Evolutionary conservation across 2,797 vertebrate species (phyloP).

Genomic region (Anguilla megastoma): DNA sequence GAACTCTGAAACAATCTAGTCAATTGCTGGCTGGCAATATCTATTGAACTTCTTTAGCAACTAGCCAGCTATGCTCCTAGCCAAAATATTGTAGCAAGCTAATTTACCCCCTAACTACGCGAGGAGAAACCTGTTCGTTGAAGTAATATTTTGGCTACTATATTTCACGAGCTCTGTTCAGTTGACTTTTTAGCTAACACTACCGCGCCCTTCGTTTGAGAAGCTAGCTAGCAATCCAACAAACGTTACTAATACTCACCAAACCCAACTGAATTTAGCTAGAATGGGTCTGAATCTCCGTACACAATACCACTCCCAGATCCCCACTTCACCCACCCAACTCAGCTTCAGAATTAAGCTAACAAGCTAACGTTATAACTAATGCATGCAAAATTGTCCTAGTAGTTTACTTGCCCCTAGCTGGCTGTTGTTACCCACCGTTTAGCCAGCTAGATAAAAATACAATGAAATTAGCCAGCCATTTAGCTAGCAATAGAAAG

Average conservation of each 20-base stretch:
- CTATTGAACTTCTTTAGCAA: conserved; percentile 4
- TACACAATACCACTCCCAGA: background rate
- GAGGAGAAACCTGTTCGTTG: background rate
- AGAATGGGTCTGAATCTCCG: background rate
- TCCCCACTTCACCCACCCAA: conserved; percentile 22
- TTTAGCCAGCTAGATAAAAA: conserved; percentile 14
- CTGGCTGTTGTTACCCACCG: conserved; percentile 11
- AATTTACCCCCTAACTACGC: conserved; percentile 7
- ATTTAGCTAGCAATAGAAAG: conserved; percentile 25
- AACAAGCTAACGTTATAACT: background rate
- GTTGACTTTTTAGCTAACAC: background rate
- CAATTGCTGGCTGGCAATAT: background rate
- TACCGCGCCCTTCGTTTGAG: conserved; percentile 28
- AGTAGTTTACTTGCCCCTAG: conserved; percentile 13
- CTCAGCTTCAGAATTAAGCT: background rate
- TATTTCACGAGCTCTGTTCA: background rate
- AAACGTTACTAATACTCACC: background rate
- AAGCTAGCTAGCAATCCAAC: background rate
- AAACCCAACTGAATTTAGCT: background rate
- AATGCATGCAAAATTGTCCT: conserved; percentile 14
- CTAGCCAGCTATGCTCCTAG: background rate
- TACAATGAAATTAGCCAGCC: conserved; percentile 29
- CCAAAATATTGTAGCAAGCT: conserved; percentile 16
- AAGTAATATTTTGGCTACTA: background rate
- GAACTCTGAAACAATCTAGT: background rate